Base-by-base conservation (phyloP, 2,113 vertebrate species). In the Chaetops frenatus region DNA sequence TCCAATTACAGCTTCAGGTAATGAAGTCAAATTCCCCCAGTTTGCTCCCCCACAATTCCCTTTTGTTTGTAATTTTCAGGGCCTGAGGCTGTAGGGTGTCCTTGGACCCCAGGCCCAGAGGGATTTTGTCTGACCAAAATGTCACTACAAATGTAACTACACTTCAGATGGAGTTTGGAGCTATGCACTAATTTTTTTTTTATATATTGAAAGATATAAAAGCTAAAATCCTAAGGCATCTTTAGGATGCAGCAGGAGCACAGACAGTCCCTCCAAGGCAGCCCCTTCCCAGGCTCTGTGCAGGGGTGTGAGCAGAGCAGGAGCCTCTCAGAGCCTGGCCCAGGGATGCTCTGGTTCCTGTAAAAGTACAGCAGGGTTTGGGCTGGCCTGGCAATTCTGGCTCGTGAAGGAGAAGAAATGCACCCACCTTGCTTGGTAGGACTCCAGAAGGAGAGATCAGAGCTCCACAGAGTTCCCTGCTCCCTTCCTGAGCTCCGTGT, bases 191-290 rank as follows among this genome's bases (percentile, higher is more conserved):
- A 45, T n/a, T n/a, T n/a, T n/a, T n/a, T n/a, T n/a, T n/a, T n/a
- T n/a, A n/a, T n/a, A n/a, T n/a, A n/a, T n/a, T n/a, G n/a, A 58
- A 18, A 74, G 36, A 18, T 2, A 36, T 1, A 10, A 36, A 23
- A 31, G 4, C 33, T 47, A 3, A 47, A 58, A 31, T 36, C 42
- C 4, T 36, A 6, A 29, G 11, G 54, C 54, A 60, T 9, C 25
- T 29, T 14, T 27, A 28, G 24, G 54, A 12, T 28, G 60, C 1
- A 48, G 51, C 1, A n/a, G 36, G 36, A 33, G 14, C 18, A 3
- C 0, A 3, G 9, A 22, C 29, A 35, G n/a, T 18, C 6, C 58
- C 33, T 23, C 8, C 64, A 23, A 25, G 28, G 14, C 4, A 21
- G 12, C 57, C 47, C 21, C 16, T 83, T 77, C 40, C 40, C 48